Conservation (phyloP, 2,888 invertebrate genomes). For the Frankliniella intonsa region DNA sequence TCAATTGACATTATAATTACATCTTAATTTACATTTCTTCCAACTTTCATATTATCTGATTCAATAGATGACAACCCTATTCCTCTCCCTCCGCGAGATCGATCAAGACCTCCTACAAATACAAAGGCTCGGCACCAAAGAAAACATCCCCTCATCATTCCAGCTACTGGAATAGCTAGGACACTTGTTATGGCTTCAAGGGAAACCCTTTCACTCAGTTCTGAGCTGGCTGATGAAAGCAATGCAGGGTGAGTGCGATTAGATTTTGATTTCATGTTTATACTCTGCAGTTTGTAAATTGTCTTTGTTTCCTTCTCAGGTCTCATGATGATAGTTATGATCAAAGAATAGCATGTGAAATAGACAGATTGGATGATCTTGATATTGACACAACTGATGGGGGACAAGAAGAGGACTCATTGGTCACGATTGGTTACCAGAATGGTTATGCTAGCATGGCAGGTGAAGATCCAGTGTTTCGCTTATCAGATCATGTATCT, state of each 20-base stretch:
- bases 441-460: neutral
- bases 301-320: neutral
- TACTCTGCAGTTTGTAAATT: neutral
- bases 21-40: neutral
- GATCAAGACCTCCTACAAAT: constrained; percentile 55
- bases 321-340: constrained; percentile 48
- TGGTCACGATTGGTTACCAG: neutral
- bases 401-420: neutral
- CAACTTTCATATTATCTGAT: neutral
- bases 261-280: neutral
- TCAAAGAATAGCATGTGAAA: constrained; percentile 57
- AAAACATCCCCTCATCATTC: constrained; percentile 76
- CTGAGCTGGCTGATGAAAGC: constrained; percentile 27
- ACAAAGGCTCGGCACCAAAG: constrained; percentile 68
- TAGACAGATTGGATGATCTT: constrained; percentile 57
- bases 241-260: neutral
- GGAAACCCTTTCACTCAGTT: constrained; percentile 29
- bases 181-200: neutral
- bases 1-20: constrained; percentile 18
- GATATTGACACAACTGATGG: constrained; percentile 44
- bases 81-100: constrained; percentile 73
- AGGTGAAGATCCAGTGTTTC: neutral
- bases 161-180: constrained; percentile 43
- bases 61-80: constrained; percentile 56
- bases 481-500: constrained; percentile 70